phyloP scores from a whole-genome alignment of 1,140 invertebrate species.

The Fopius arisanus region DNA sequence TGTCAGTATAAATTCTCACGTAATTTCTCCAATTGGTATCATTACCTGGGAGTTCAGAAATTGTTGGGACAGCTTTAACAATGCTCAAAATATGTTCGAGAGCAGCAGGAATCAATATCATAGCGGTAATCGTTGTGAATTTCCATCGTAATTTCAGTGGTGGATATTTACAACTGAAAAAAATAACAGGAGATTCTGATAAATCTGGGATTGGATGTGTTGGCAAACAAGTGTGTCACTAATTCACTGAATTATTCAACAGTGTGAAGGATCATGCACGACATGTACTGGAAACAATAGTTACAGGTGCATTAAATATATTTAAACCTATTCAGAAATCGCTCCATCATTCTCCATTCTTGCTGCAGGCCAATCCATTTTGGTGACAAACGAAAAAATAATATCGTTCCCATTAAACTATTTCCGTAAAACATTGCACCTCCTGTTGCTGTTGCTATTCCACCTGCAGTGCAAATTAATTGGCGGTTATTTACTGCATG shows the following conservation, averaged over 20 bases:
- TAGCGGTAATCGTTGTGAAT: constrained; percentile 42
- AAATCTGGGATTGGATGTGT: not conserved
- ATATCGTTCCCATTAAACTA: constrained; percentile 51
- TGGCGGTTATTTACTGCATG: no score
- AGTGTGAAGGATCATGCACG: not conserved
- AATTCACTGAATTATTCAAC: not conserved
- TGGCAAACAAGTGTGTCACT: not conserved
- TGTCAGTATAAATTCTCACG: constrained; percentile 44
- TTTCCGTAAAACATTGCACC: constrained; percentile 65
- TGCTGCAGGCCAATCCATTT: constrained; percentile 57
- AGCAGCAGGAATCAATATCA: constrained; percentile 47
- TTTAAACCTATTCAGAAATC: constrained; percentile 51
- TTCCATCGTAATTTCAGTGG: constrained; percentile 51
- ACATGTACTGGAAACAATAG: not conserved
- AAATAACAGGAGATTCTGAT: not conserved
- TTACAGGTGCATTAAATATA: not conserved
- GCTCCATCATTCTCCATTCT: constrained; percentile 61
- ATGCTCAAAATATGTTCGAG: constrained; percentile 56
- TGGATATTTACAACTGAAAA: constrained; percentile 41
- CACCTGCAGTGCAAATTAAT: constrained; percentile 50
- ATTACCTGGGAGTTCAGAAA: constrained; percentile 12
- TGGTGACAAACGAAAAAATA: constrained; percentile 59
- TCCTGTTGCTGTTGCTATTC: constrained; percentile 60
- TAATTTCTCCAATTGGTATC: constrained; percentile 49
- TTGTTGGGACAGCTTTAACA: constrained; percentile 29